A percentile compares a stretch with the other conserved stretches of the same genome.
phyloP scores from a whole-genome alignment of 2,113 vertebrate genomes.

The Deroptyus accipitrinus region DNA sequence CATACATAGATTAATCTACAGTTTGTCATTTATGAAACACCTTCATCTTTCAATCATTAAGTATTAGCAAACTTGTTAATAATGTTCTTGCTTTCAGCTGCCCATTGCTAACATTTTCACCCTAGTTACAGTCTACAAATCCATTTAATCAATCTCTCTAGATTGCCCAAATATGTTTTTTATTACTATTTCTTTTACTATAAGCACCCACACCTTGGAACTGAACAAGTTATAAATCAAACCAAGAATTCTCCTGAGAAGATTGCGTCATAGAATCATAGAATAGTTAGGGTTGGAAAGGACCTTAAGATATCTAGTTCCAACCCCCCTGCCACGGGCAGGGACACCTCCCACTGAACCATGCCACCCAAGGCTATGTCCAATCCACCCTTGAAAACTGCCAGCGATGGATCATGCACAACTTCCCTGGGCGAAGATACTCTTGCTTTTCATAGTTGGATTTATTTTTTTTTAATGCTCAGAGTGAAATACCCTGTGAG shows the following conservation, averaged over 20 bases:
- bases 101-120: neutral
- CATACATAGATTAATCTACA: neutral
- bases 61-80: neutral
- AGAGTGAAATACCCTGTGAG: neutral
- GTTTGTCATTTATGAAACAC: neutral
- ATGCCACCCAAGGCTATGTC: too few relatives aligned
- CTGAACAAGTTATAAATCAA: slow-evolving; percentile 25
- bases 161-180: neutral
- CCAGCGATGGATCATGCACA: too few relatives aligned
- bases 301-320: too few relatives aligned
- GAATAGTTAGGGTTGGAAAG: too few relatives aligned
- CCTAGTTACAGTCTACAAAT: neutral
- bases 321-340: too few relatives aligned
- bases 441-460: neutral
- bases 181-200: slow-evolving; percentile 36
- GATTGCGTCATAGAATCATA: neutral
- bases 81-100: neutral
- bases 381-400: too few relatives aligned
- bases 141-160: neutral
- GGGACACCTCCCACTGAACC: too few relatives aligned
- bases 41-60: neutral
- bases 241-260: neutral
- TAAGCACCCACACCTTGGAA: neutral
- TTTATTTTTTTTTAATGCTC: neutral
- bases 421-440: neutral